Conservation (phyloP, 2,113 vertebrate species). For the Excalfactoria chinensis region DNA sequence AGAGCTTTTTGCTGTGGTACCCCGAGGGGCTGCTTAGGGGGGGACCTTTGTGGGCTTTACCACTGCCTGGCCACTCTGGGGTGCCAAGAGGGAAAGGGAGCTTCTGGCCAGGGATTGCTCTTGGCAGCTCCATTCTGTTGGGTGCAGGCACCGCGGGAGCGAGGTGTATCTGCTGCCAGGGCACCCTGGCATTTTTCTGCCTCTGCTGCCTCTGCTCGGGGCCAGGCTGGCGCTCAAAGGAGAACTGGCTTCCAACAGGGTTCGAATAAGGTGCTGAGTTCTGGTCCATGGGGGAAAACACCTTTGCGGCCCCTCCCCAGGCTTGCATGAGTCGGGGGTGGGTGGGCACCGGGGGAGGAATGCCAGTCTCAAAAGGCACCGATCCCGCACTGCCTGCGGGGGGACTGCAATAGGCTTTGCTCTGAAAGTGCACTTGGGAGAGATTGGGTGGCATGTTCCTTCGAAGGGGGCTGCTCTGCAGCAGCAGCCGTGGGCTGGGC, state of each 20-base stretch:
- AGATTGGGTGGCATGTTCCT: constrained; percentile 83
- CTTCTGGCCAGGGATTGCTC: constrained; percentile 85
- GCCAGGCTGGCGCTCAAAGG: constrained; percentile 83
- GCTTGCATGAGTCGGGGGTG: constrained; percentile 80
- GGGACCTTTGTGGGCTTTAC: constrained; percentile 78
- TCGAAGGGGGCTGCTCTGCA: constrained; percentile 81
- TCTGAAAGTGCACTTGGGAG: constrained; percentile 88
- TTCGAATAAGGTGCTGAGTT: constrained; percentile 79
- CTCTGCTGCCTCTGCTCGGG: constrained; percentile 82
- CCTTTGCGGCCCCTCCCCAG: constrained; percentile 87
- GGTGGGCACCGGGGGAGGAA: constrained; percentile 60
- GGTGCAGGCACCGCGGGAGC: constrained; percentile 76
- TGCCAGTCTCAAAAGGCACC: constrained; percentile 83
- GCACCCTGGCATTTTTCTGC: constrained; percentile 81
- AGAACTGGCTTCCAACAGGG: constrained; percentile 77
- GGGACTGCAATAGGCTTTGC: constrained; percentile 82
- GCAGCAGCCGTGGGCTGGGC: constrained; percentile 80
- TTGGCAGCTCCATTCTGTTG: constrained; percentile 83
- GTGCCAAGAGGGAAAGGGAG: constrained; percentile 80
- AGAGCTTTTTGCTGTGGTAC: constrained; percentile 75
- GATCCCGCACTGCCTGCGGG: constrained; percentile 73
- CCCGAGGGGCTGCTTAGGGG: constrained; percentile 68
- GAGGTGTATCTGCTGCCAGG: constrained; percentile 88
- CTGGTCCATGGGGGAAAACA: constrained; percentile 82
- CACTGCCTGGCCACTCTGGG: constrained; percentile 85